Evolutionary conservation across 2,888 invertebrate genomes (phyloP).

Genomic region (Ptychoptera albimana): DNA sequence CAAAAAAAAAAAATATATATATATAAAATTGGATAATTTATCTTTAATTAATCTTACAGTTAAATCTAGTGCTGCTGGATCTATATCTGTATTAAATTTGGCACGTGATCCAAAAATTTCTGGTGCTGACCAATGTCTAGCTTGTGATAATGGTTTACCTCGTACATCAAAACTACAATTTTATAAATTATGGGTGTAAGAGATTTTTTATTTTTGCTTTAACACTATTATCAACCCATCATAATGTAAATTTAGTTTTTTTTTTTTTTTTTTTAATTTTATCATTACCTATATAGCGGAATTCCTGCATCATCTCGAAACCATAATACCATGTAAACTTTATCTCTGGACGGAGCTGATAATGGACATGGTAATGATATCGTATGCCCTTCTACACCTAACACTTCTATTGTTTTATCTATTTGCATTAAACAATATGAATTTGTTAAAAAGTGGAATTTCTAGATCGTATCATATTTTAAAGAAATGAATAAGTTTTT

Average conservation of each 20-base stretch:
- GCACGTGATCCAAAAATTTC: slow-evolving; percentile 65
- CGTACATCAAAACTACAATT: slow-evolving; percentile 62
- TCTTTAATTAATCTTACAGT: slow-evolving; percentile 20
- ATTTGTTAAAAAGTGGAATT: too few relatives aligned
- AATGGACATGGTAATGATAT: slow-evolving; percentile 70
- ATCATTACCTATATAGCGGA: slow-evolving; percentile 67
- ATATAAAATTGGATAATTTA: neutral
- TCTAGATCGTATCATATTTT: too few relatives aligned
- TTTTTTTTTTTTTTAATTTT: neutral
- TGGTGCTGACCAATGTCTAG: slow-evolving; percentile 59
- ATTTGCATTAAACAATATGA: too few relatives aligned
- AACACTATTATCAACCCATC: neutral
- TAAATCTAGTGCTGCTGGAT: slow-evolving; percentile 55
- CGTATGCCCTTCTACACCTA: slow-evolving; percentile 64
- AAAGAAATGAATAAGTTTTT: too few relatives aligned
- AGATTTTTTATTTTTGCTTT: neutral
- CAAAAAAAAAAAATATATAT: too few relatives aligned
- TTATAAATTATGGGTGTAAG: slow-evolving; percentile 5
- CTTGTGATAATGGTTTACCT: slow-evolving; percentile 55
- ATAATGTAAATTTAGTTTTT: slow-evolving; percentile 16
- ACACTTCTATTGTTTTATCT: slow-evolving; percentile 43
- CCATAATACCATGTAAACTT: slow-evolving; percentile 75
- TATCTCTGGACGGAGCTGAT: slow-evolving; percentile 57
- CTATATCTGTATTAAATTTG: slow-evolving; percentile 54
- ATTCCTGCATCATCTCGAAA: slow-evolving; percentile 64